These are phyloP conservation scores for Hypomesus transpacificus DNA, from an alignment of 2,113 vertebrate species.

Conservation along the genomic window DNA sequence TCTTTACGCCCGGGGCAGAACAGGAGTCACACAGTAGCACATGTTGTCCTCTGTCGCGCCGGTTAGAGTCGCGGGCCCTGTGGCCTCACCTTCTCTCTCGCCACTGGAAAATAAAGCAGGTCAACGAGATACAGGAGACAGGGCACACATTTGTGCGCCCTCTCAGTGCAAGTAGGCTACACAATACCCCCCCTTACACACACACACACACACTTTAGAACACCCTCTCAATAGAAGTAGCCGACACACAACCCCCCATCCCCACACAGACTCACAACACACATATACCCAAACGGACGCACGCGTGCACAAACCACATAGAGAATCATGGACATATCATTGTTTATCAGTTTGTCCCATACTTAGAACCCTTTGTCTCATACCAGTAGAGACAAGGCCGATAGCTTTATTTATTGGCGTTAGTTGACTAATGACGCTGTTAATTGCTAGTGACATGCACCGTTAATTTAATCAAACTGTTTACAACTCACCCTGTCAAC, in stretches of 20 bases:
- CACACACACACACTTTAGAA: too few species aligned
- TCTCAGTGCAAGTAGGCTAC: too few species aligned
- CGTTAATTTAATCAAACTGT: conserved; percentile 73
- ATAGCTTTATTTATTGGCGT: conserved; percentile 26
- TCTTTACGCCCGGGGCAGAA: neutral
- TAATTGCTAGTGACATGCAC: conserved; percentile 67
- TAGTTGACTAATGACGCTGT: conserved; percentile 70
- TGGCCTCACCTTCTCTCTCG: too few species aligned
- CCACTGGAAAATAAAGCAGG: too few species aligned
- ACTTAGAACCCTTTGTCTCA: conserved; percentile 13
- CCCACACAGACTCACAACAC: neutral
- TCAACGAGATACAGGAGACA: too few species aligned
- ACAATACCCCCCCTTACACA: too few species aligned
- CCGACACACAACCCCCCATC: neutral
- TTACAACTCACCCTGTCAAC: conserved; percentile 67
- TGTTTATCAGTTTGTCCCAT: neutral
- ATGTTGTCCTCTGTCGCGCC: too few species aligned
- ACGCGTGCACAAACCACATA: neutral
- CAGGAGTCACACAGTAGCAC: too few species aligned
- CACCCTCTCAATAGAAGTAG: neutral
- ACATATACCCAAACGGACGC: neutral
- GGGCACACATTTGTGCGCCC: too few species aligned
- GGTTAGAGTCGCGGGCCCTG: too few species aligned
- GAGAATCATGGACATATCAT: too few species aligned
- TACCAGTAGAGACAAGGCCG: conserved; percentile 25